Conservation (phyloP, 1,140 invertebrate species). For the Cheumatopsyche charites region DNA sequence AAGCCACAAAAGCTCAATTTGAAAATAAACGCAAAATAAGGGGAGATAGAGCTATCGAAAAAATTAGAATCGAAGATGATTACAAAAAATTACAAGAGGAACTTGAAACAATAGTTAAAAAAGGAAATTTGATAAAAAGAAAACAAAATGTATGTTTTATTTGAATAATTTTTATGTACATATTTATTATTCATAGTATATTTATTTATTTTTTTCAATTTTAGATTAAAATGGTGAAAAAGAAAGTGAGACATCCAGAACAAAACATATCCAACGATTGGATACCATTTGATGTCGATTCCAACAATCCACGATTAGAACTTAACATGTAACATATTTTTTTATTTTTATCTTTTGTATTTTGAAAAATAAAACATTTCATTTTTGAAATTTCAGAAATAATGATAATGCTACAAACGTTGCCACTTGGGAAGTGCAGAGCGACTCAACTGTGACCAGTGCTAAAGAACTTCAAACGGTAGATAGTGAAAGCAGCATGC, state of each 20-base stretch:
- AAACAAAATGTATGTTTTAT: slow-evolving; percentile 47
- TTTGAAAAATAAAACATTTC: too few species aligned
- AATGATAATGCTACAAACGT: not conserved
- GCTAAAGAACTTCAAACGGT: slow-evolving; percentile 51
- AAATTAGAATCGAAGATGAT: slow-evolving; percentile 49
- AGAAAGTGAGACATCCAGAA: slow-evolving; percentile 49
- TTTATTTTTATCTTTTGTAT: too few species aligned
- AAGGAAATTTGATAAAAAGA: slow-evolving; percentile 50
- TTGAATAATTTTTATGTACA: not conserved
- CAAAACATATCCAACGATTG: too few species aligned
- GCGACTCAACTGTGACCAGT: slow-evolving; percentile 34
- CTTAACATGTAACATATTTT: too few species aligned
- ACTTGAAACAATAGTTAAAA: slow-evolving; percentile 56
- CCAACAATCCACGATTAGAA: too few species aligned
- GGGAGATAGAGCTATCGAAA: not conserved
- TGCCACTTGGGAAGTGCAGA: not conserved
- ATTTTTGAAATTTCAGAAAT: not conserved
- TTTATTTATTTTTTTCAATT: slow-evolving; percentile 46
- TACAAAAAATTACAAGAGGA: slow-evolving; percentile 57
- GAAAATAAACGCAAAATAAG: not conserved
- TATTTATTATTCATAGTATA: slow-evolving; percentile 30
- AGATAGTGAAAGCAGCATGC: slow-evolving; percentile 54
- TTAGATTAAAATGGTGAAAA: slow-evolving; percentile 53
- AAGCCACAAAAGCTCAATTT: not conserved
- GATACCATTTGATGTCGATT: too few species aligned